Evolutionary conservation across 1,140 invertebrate species (phyloP), one percentile per base, ranked within the genome.

Genomic region (Caenorhabditis remanei): DNA sequence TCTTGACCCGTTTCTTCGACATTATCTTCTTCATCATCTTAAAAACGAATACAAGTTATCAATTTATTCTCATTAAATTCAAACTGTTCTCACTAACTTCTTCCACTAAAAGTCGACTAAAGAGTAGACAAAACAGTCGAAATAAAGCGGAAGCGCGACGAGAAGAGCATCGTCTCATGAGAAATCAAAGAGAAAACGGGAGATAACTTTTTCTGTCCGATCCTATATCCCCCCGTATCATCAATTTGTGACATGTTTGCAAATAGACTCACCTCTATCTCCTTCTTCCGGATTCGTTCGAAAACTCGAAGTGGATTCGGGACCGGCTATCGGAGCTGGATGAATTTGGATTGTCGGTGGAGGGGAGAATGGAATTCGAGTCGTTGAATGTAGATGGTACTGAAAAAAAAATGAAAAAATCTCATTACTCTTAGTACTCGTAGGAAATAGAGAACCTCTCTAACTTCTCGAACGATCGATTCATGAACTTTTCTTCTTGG

Each of bases 261-360:
- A 79, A 50, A 79, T 16, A 48, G 71, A 50, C 71, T 48, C 71
- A 79, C 71, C 71, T 32, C 71, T 50, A 79, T 79, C 19, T 32
- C 24, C 61, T 53, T 79, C 46, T 79, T 79, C 71, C 71, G 71
- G 71, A 79, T 79, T 79, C 40, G 71, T 79, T 11, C 71, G 71
- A 79, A 79, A 79, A 79, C 71, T 79, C 43, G 71, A 79, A 50
- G 71, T 79, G n/a, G 71, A 79, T 79, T 79, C 71, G 71, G 71
- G 71, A 79, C 71, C 71, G 46, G 71, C 71, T n/a, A 79, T 79
- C 14, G 71, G 71, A 24, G 71, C 71, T 50, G 71, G 43, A 48
- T 79, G 71, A 79, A 79, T 79, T 53, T 79, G 71, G 11, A 79
- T 79, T 9, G 46, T 79, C 3, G 71, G 71, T 19, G 71, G 71